Evolutionary conservation across 1,140 invertebrate species (phyloP), one percentile per base, ranked within the genome.

Genomic region (Eufriesea mexicana): DNA sequence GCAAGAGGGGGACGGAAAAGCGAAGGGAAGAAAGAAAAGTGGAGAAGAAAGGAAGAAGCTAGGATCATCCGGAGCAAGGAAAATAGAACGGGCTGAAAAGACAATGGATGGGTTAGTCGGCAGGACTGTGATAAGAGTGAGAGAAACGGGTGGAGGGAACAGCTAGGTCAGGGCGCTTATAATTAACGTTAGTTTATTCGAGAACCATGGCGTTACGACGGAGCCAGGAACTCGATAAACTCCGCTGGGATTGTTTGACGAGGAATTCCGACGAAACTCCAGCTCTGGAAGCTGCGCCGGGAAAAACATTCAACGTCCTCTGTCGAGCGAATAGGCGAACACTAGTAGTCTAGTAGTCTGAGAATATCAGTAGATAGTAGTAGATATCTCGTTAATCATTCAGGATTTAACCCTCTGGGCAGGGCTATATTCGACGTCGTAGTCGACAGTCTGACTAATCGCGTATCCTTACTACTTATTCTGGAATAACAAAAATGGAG

Each of bases 141-240:
- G 5, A 25, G 78, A 42, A 42, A 35, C 5, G 68, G 28, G 47
- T 55, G 28, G 62, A 71, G 49, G 72, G 75, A 57, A 28, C 66
- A 79, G 73, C 61, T n/a, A 62, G 77, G 57, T 80, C 67, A 12
- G 64, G 28, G 35, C 59, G 72, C 42, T 87, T 77, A 87, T 82
- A 87, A 87, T 87, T 75, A 88, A 88, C 67, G 73, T 71, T 78
- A 71, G 82, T 81, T 87, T 84, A 80, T 84, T 74, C 85, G 54
- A 42, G 54, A 20, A 45, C 54, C 54, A 23, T 59, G 49, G 28
- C 62, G n/a, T 61, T 55, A 47, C 71, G 49, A 68, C 64, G 12
- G 54, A 25, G 47, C 61, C 20, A 35, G 68, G 66, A 78, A 87
- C 73, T 81, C 68, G 68, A 87, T 88, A 88, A 88, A 84, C 79